Evolutionary conservation across 2,113 vertebrate genomes (phyloP).

Genomic region (Furnarius figulus): DNA sequence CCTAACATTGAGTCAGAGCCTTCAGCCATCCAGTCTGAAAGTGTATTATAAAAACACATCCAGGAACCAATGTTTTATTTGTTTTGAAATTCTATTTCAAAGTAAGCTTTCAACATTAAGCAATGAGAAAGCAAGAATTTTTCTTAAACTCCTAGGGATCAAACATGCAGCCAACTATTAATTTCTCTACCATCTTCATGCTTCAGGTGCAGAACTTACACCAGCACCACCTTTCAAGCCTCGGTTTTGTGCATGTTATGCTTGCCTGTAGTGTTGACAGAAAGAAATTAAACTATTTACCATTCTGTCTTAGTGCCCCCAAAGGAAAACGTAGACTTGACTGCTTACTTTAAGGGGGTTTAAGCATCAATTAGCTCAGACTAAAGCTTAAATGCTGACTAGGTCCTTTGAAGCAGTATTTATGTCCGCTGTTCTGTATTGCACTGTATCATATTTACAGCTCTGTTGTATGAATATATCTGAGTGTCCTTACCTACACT

Average conservation of each 20-base stretch:
- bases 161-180: not conserved
- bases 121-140: not conserved
- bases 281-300: not conserved
- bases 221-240: not conserved
- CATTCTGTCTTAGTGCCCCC: not conserved
- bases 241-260: not conserved
- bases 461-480: fast-evolving
- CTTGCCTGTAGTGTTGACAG: not conserved
- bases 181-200: not conserved
- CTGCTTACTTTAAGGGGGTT: not conserved
- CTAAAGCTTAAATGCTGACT: not conserved
- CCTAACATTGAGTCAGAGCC: not conserved
- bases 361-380: not conserved
- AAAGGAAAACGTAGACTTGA: not conserved
- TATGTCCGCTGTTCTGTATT: not conserved
- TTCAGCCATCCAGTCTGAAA: not conserved
- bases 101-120: not conserved
- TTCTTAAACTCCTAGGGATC: not conserved
- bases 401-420: not conserved
- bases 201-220: not conserved
- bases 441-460: not conserved
- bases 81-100: not conserved
- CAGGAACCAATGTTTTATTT: not conserved
- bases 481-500: fast-evolving
- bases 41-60: not conserved